phyloP scores from a whole-genome alignment of 2,797 vertebrate species.

The Rhynchotus rufescens region DNA sequence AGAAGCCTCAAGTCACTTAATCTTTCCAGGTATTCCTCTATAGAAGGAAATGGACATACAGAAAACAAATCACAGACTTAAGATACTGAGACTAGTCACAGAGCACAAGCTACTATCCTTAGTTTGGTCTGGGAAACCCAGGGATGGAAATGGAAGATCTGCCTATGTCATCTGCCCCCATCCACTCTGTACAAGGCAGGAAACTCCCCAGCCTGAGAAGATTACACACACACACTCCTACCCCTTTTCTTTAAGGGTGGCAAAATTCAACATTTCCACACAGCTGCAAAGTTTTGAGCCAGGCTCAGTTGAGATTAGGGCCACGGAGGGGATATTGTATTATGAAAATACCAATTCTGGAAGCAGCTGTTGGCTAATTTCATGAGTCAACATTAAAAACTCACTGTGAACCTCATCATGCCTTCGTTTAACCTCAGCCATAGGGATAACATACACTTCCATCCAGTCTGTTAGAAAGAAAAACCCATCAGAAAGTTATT shows the following conservation, averaged over 20 bases:
- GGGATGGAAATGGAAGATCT: not conserved
- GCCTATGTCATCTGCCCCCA: too few species aligned
- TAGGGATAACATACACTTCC: not conserved
- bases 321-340: not conserved
- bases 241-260: accelerated
- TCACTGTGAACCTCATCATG: not conserved
- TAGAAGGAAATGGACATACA: not conserved
- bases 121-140: not conserved
- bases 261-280: not conserved
- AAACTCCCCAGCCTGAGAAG: not conserved
- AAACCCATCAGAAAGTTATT: not conserved
- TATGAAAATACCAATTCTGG: not conserved
- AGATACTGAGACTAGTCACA: not conserved
- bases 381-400: not conserved
- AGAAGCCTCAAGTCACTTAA: not conserved
- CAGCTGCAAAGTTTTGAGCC: not conserved
- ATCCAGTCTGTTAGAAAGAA: not conserved
- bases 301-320: not conserved
- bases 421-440: not conserved
- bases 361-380: not conserved
- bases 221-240: too few species aligned
- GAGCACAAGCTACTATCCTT: not conserved
- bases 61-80: not conserved
- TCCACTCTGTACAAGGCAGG: not conserved
- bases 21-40: not conserved